Percentiles rank a stretch among this genome's conserved stretches.
Conservation (phyloP, 2,888 invertebrate species). For the Chaitophorus viminalis region DNA sequence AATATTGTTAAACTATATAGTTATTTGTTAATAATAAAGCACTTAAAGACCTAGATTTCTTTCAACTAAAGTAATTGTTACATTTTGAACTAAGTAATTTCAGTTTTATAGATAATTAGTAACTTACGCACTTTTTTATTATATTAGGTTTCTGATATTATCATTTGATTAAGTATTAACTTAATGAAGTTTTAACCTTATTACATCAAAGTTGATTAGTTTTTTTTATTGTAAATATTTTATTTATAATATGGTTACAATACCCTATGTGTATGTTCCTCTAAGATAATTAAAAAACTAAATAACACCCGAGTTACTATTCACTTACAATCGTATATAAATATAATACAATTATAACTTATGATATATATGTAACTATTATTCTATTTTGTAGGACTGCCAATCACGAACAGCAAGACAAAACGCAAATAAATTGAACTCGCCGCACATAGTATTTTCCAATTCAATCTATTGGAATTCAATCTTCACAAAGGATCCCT, state of each 20-base stretch:
- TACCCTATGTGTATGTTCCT: neutral
- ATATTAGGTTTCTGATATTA: neutral
- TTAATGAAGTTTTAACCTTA: neutral
- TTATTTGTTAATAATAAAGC: too few relatives aligned
- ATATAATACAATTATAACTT: neutral
- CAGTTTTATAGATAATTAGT: too few relatives aligned
- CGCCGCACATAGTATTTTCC: neutral
- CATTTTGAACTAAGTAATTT: too few relatives aligned
- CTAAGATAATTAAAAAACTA: neutral
- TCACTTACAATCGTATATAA: constrained; percentile 9
- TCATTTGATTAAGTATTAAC: neutral
- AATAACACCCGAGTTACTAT: neutral
- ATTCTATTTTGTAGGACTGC: constrained; percentile 45
- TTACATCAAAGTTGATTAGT: neutral
- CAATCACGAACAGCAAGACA: neutral
- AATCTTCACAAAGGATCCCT: constrained; percentile 32
- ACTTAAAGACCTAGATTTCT: too few relatives aligned
- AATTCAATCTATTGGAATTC: constrained; percentile 2
- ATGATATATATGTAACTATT: constrained; percentile 19
- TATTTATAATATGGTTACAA: constrained; percentile 4
- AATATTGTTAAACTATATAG: too few relatives aligned
- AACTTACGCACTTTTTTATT: too few relatives aligned
- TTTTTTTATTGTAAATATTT: neutral
- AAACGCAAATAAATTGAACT: constrained; percentile 26
- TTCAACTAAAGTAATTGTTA: too few relatives aligned